These are phyloP conservation scores for Patella ulyssiponensis DNA, from an alignment of 2,888 invertebrate genomes.

Conservation along the genomic window DNA sequence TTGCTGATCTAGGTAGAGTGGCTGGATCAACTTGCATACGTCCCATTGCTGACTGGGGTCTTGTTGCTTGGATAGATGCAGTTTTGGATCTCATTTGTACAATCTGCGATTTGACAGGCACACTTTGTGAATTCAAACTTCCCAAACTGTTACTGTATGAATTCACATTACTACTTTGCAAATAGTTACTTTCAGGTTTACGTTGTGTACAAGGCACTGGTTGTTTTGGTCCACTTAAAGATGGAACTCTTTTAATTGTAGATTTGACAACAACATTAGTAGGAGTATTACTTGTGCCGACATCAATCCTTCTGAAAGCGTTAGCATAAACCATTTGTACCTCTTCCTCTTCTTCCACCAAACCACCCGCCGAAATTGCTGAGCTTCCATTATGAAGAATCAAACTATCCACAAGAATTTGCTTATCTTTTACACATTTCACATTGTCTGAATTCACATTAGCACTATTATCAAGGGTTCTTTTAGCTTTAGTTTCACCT, in stretches of 20 bases:
- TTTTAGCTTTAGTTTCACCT: neutral
- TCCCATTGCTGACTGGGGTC: conserved; percentile 1
- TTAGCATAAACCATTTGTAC: conserved; percentile 7
- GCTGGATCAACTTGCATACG: neutral
- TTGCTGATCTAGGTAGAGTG: neutral
- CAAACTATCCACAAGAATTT: neutral
- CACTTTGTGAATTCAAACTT: neutral
- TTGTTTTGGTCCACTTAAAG: neutral
- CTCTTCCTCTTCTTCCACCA: neutral
- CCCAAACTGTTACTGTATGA: neutral
- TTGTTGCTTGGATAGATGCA: neutral
- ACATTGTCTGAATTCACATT: neutral
- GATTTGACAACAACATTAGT: conserved; percentile 1
- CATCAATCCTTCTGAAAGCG: neutral
- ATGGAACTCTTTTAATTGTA: neutral
- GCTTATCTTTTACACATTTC: neutral
- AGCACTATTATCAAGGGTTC: neutral
- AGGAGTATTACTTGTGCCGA: neutral
- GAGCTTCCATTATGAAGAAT: too few species aligned
- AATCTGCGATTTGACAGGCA: neutral
- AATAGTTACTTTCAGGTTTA: neutral
- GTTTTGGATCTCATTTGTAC: neutral
- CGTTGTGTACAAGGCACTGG: neutral
- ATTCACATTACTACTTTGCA: neutral
- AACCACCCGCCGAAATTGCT: neutral